Evolutionary conservation across 1,140 invertebrate species (phyloP).

Genomic region (Aphidius ervi): DNA sequence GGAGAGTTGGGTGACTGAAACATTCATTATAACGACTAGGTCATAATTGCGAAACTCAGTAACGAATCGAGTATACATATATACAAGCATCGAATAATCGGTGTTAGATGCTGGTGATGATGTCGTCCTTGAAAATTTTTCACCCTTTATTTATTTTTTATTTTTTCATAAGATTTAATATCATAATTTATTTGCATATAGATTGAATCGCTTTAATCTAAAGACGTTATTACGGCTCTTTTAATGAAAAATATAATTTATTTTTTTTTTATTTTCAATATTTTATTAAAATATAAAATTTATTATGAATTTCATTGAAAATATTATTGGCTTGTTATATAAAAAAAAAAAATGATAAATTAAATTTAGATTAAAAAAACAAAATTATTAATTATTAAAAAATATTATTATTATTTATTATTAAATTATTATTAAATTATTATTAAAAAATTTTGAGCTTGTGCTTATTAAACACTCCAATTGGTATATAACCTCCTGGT

Average conservation of each 20-base stretch:
- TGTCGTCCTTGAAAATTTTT: too few relatives aligned
- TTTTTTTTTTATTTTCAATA: slow-evolving; percentile 1
- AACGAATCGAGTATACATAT: slow-evolving; percentile 32
- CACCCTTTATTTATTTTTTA: slow-evolving; percentile 11
- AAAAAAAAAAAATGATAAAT: too few relatives aligned
- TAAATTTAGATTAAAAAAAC: too few relatives aligned
- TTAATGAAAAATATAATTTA: slow-evolving; percentile 5
- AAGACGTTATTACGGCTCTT: slow-evolving; percentile 21
- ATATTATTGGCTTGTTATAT: neutral
- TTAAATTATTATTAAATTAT: too few relatives aligned
- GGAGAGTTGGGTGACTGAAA: slow-evolving; percentile 41
- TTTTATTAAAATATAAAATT: too few relatives aligned
- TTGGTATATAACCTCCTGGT: too few relatives aligned
- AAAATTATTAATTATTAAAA: too few relatives aligned
- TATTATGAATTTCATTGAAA: neutral
- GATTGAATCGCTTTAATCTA: slow-evolving; percentile 46
- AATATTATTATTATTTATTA: too few relatives aligned
- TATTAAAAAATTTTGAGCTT: too few relatives aligned
- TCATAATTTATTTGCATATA: slow-evolving; percentile 51
- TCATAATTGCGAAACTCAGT: slow-evolving; percentile 42
- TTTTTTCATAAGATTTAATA: slow-evolving; percentile 42
- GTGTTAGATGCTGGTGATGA: neutral
- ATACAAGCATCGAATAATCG: slow-evolving; percentile 33
- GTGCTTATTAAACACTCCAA: too few relatives aligned
- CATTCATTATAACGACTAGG: slow-evolving; percentile 46